Conservation (phyloP, 2,888 invertebrate genomes). For the Mystacides longicornis region DNA sequence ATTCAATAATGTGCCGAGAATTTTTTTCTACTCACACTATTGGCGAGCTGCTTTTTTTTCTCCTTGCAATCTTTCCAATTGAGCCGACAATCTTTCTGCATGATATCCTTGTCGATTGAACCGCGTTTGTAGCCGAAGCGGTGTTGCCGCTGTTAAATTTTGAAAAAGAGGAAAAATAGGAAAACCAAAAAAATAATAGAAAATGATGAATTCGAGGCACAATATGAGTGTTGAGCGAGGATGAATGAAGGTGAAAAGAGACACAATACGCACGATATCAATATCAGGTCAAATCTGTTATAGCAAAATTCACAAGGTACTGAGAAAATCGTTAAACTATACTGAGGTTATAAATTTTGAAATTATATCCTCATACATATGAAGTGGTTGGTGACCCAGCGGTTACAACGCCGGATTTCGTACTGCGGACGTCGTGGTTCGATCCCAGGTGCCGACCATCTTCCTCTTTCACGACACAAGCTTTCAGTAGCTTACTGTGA, state of each 20-base stretch:
- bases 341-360: background rate
- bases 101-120: slow-evolving; percentile 15
- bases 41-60: slow-evolving; percentile 24
- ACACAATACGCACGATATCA: slow-evolving; percentile 10
- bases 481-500: too few species aligned
- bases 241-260: slow-evolving; percentile 7
- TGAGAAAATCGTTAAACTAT: background rate
- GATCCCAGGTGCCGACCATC: too few species aligned
- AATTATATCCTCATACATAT: too few species aligned
- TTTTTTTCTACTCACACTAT: slow-evolving; percentile 23
- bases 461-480: too few species aligned
- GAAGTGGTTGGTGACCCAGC: too few species aligned
- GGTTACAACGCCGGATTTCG: too few species aligned
- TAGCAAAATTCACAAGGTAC: background rate
- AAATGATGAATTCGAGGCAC: background rate
- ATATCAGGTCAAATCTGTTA: too few species aligned
- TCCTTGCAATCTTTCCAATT: slow-evolving; percentile 23
- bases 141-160: slow-evolving; percentile 8
- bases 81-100: slow-evolving; percentile 24
- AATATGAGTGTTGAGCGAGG: slow-evolving; percentile 1
- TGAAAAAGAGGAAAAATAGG: slow-evolving; percentile 3
- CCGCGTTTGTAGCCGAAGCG: slow-evolving; percentile 8
- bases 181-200: background rate
- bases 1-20: slow-evolving; percentile 5
- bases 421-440: too few species aligned